phyloP scores from a whole-genome alignment of 1,140 invertebrate species.

The Metopolophium dirhodum region DNA sequence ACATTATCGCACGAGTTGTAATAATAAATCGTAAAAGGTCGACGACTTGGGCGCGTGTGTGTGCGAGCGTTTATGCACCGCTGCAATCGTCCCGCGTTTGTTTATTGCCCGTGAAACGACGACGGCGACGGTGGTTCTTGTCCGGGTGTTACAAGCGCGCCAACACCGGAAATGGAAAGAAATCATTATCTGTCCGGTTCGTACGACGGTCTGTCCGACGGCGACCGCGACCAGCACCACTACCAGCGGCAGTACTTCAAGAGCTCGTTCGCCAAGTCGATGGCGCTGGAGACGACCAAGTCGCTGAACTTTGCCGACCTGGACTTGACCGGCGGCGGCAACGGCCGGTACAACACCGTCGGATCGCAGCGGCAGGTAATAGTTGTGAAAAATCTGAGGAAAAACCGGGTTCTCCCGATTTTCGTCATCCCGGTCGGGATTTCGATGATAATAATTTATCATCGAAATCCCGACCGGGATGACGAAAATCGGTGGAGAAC shows the following conservation, averaged over 20 bases:
- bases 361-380: constrained; percentile 5
- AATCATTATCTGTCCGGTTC: constrained; percentile 35
- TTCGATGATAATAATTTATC: background rate
- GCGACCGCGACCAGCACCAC: background rate
- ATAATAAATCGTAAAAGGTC: constrained; percentile 32
- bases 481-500: too few species aligned
- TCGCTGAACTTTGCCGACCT: constrained; percentile 35
- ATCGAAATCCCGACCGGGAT: too few species aligned
- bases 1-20: background rate
- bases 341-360: constrained; percentile 29
- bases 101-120: constrained; percentile 20
- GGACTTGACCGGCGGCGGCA: background rate
- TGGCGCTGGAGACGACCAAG: constrained; percentile 46
- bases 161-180: constrained; percentile 27
- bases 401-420: background rate
- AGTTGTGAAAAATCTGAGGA: background rate
- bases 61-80: background rate
- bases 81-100: background rate
- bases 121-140: background rate
- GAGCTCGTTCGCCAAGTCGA: constrained; percentile 52
- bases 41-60: background rate
- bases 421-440: background rate
- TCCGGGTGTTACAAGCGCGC: background rate
- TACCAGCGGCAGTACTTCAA: background rate
- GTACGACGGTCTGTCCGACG: constrained; percentile 33